Evolutionary conservation across 2,888 invertebrate genomes (phyloP).

Genomic region (Stegana nigrithorax): DNA sequence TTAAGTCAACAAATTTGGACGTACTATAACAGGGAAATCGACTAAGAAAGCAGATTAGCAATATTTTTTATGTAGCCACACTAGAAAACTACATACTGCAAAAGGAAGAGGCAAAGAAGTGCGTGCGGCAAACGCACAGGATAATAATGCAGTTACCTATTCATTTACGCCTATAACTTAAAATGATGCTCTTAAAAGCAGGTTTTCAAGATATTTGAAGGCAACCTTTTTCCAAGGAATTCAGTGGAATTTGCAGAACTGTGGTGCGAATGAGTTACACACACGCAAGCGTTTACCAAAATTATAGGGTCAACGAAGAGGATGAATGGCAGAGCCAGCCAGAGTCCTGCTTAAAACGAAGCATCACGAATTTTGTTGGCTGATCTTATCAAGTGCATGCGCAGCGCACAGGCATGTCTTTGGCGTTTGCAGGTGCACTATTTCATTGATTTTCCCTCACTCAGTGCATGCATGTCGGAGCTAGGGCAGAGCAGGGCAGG

Average conservation of each 20-base stretch:
- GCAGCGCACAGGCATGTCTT: conserved; percentile 19
- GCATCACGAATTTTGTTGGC: conserved; percentile 37
- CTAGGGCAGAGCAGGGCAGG: no score
- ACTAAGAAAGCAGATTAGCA: conserved; percentile 35
- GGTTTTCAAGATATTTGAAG: background rate
- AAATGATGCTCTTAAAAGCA: background rate
- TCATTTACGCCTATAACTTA: conserved; percentile 1
- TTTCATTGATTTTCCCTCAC: no score
- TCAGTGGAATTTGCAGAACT: no score
- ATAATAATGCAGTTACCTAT: conserved; percentile 14
- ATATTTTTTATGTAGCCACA: background rate
- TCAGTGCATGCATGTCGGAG: no score
- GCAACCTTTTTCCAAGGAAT: background rate
- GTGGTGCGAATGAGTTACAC: conserved; percentile 20
- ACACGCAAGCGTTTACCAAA: conserved; percentile 39
- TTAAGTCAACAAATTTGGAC: conserved; percentile 45
- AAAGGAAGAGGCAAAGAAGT: background rate
- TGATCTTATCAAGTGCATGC: conserved; percentile 34
- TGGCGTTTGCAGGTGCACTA: conserved; percentile 51
- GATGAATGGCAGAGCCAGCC: conserved; percentile 37
- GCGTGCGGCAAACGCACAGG: background rate
- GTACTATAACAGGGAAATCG: background rate
- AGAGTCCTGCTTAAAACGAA: background rate
- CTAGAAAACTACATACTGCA: background rate
- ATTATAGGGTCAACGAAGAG: conserved; percentile 41